phyloP scores from a whole-genome alignment of 2,888 invertebrate genomes.

The Dryobotodes eremita region DNA sequence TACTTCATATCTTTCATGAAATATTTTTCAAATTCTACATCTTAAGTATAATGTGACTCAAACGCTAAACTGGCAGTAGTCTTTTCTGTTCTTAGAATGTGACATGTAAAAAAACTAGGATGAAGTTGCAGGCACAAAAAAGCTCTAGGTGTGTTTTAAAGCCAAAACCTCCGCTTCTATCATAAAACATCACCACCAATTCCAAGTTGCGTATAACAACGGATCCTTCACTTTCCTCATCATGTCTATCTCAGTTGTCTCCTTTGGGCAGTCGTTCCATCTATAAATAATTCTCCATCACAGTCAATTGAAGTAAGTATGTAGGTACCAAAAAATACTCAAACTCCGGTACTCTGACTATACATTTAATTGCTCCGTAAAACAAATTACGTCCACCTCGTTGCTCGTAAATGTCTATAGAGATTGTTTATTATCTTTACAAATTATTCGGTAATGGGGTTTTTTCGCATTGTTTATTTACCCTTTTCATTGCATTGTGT shows the following conservation, averaged over 20 bases:
- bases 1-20: background rate
- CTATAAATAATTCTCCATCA: slow-evolving; percentile 4
- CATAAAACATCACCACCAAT: too few relatives aligned
- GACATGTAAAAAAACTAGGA: too few relatives aligned
- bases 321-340: slow-evolving; percentile 21
- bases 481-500: slow-evolving; percentile 61
- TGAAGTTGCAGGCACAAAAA: too few relatives aligned
- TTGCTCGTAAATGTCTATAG: slow-evolving; percentile 67
- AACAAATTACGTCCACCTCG: slow-evolving; percentile 68
- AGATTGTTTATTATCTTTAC: slow-evolving; percentile 66
- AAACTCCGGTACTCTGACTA: slow-evolving; percentile 20
- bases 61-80: background rate
- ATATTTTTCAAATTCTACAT: background rate
- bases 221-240: too few relatives aligned
- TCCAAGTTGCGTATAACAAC: background rate
- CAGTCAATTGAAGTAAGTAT: slow-evolving; percentile 11
- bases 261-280: background rate
- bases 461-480: slow-evolving; percentile 54
- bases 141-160: too few relatives aligned
- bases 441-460: slow-evolving; percentile 48
- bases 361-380: slow-evolving; percentile 67
- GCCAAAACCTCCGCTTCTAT: too few relatives aligned
- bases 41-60: background rate
- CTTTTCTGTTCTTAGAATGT: background rate
- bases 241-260: background rate